A percentile compares a stretch with the other conserved stretches of the same genome.
Evolutionary conservation across 2,113 vertebrate genomes (phyloP).

Genomic region (Pseudonaja textilis): DNA sequence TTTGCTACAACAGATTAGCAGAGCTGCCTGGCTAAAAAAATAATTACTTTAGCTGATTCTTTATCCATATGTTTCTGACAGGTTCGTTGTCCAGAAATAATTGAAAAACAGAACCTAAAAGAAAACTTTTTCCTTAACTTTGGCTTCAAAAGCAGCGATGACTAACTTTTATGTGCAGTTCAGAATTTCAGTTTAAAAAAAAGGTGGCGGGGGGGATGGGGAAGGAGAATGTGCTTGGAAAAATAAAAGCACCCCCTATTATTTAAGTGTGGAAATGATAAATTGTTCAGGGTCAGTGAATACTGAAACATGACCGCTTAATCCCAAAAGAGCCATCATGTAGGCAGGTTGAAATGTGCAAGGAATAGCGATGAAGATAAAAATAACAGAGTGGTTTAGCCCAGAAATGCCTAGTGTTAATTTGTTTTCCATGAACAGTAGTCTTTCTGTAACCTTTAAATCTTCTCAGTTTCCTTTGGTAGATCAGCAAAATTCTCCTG

Average conservation of each 20-base stretch:
- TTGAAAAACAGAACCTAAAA: conserved; percentile 34
- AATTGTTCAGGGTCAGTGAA: conserved; percentile 62
- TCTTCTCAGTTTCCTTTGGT: conserved; percentile 51
- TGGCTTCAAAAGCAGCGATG: conserved; percentile 48
- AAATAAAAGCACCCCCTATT: conserved; percentile 61
- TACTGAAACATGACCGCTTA: conserved; percentile 60
- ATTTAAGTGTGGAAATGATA: conserved; percentile 52
- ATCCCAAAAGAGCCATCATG: conserved; percentile 48
- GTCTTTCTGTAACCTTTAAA: conserved; percentile 35
- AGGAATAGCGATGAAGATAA: conserved; percentile 51
- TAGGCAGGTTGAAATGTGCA: conserved; percentile 47
- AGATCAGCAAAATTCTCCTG: conserved; percentile 45
- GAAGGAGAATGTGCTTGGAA: conserved; percentile 57
- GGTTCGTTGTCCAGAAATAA: conserved; percentile 57
- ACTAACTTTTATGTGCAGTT: conserved; percentile 48
- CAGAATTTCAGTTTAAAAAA: conserved; percentile 54
- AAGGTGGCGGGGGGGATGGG: conserved; percentile 18
- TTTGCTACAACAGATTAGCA: neutral
- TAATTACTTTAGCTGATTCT: conserved; percentile 28
- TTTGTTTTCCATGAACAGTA: conserved; percentile 45
- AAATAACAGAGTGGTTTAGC: conserved; percentile 55
- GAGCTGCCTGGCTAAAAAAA: neutral
- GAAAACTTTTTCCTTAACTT: conserved; percentile 38
- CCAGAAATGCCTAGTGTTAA: conserved; percentile 46
- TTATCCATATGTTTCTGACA: conserved; percentile 48